Conservation (phyloP, 2,888 invertebrate genomes). For the Eupsilia transversa region DNA sequence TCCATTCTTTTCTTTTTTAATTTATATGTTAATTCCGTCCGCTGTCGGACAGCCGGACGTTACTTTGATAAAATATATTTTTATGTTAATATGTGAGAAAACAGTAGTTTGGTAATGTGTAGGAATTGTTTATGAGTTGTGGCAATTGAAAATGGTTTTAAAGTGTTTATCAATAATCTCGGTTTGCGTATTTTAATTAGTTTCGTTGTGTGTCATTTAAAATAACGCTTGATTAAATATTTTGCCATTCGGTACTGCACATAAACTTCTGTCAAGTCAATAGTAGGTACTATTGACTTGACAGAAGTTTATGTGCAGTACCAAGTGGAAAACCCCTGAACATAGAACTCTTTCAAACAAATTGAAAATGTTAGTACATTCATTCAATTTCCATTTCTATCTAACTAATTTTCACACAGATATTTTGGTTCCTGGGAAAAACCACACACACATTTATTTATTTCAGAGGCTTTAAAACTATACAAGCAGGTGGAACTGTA, state of each 20-base stretch:
- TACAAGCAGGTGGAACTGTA: neutral
- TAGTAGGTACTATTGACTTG: neutral
- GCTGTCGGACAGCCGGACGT: constrained; percentile 49
- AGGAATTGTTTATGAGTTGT: constrained; percentile 5
- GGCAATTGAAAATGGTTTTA: constrained; percentile 32
- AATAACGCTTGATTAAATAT: neutral
- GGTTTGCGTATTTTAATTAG: neutral
- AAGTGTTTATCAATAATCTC: neutral
- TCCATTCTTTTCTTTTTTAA: constrained; percentile 62
- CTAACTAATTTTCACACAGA: neutral
- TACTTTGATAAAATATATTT: constrained; percentile 53
- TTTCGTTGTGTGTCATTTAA: neutral
- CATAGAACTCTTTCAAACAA: neutral
- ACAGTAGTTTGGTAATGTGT: constrained; percentile 28
- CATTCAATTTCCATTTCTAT: neutral
- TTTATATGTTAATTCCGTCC: constrained; percentile 67
- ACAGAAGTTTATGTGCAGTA: neutral
- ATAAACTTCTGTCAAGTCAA: no score
- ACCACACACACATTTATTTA: neutral
- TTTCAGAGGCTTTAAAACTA: neutral
- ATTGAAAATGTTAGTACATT: neutral
- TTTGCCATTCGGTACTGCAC: neutral
- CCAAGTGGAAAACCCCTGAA: neutral
- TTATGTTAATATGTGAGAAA: constrained; percentile 53
- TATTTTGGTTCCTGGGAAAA: neutral